Conservation (phyloP, 1,140 invertebrate genomes). For the Drosophila miranda region DNA sequence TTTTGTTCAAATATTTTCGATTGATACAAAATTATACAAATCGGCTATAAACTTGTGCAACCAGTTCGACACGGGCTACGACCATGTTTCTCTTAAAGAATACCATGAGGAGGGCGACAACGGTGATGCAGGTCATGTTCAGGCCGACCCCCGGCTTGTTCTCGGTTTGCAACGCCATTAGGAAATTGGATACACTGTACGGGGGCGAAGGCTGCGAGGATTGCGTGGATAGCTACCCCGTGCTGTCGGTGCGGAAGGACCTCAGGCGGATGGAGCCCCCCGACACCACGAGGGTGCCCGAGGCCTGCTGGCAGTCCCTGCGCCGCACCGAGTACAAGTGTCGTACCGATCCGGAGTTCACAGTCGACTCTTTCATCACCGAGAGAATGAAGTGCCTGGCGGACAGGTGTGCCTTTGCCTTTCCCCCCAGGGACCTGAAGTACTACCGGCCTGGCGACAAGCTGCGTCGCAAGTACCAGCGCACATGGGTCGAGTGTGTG, state of each 20-base stretch:
- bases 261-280: neutral
- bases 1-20: no score
- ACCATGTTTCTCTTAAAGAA: no score
- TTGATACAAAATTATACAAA: no score
- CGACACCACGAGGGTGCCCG: constrained; percentile 8
- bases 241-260: neutral
- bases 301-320: constrained; percentile 46
- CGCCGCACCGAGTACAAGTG: constrained; percentile 56
- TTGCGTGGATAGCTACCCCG: constrained; percentile 9
- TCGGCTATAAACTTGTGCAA: no score
- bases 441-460: constrained; percentile 48
- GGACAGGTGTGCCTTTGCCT: constrained; percentile 10
- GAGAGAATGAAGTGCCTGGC: constrained; percentile 13
- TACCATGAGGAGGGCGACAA: no score
- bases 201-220: constrained; percentile 26
- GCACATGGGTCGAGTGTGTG: constrained; percentile 60
- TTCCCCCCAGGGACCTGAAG: constrained; percentile 24
- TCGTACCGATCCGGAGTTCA: constrained; percentile 55
- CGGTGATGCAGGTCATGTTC: no score
- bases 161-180: neutral
- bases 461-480: constrained; percentile 39
- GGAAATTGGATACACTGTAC: constrained; percentile 22
- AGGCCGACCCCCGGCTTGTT: neutral
- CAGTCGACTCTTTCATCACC: constrained; percentile 19
- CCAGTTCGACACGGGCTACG: no score